phyloP scores from a whole-genome alignment of 2,888 invertebrate genomes.

The Hypsopygia costalis region DNA sequence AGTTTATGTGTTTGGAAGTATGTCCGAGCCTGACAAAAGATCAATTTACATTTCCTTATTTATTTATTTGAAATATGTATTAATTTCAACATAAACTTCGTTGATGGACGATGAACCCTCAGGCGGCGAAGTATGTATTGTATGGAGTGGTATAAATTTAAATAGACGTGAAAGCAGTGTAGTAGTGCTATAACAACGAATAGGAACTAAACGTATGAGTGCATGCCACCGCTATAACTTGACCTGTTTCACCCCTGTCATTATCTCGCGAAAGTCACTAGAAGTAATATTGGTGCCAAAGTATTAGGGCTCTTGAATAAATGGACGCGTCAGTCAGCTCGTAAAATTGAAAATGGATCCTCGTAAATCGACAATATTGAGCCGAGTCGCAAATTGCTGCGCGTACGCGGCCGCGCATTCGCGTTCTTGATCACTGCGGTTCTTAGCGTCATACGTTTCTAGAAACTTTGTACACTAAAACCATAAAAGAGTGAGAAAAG shows the following conservation, averaged over 20 bases:
- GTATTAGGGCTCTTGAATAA: conserved; percentile 44
- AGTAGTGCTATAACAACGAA: conserved; percentile 46
- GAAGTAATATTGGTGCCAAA: conserved; percentile 12
- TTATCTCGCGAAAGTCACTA: conserved; percentile 26
- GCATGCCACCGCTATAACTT: conserved; percentile 35
- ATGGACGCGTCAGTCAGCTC: conserved; percentile 55
- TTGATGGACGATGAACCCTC: conserved; percentile 41
- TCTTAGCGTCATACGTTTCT: conserved; percentile 26
- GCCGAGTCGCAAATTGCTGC: conserved; percentile 57
- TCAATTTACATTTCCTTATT: neutral
- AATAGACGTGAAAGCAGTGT: conserved; percentile 46
- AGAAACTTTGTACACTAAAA: conserved; percentile 25
- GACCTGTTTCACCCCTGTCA: conserved; percentile 29
- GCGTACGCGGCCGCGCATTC: conserved; percentile 60
- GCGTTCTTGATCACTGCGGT: conserved; percentile 46
- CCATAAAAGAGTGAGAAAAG: no score
- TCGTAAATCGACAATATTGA: conserved; percentile 66
- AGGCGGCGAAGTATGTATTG: conserved; percentile 26
- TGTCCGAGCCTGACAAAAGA: no score
- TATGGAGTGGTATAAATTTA: conserved; percentile 47
- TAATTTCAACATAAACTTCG: conserved; percentile 39
- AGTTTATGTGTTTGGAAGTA: conserved; percentile 13
- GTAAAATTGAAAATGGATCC: conserved; percentile 67
- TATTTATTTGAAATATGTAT: conserved; percentile 20
- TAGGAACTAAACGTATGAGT: conserved; percentile 44